Evolutionary conservation across 2,888 invertebrate species (phyloP).

Genomic region (Microplitis deprimator): DNA sequence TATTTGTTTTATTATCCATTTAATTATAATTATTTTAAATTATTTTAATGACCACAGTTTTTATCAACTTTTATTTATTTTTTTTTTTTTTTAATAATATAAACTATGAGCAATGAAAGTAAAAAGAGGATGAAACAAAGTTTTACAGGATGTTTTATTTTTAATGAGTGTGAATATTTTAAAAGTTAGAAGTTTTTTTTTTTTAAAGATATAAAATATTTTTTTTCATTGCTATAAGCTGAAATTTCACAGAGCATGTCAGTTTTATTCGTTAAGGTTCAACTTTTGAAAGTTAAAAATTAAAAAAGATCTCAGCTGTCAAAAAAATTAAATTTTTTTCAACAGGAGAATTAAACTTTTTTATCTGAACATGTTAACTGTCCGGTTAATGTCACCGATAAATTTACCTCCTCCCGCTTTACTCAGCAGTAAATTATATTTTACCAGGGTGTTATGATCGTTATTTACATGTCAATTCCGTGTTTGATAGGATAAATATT

Average conservation of each 20-base stretch:
- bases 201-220: not conserved
- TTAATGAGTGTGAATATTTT: not conserved
- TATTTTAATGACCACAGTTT: not conserved
- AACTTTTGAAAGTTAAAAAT: not conserved
- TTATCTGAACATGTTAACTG: not conserved
- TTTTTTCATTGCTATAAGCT: not conserved
- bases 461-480: slow-evolving; percentile 46
- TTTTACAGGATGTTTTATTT: not conserved
- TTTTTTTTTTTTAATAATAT: slow-evolving; percentile 4
- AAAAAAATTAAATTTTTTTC: not conserved
- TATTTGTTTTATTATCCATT: slow-evolving; percentile 14
- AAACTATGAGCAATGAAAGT: not conserved
- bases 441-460: slow-evolving; percentile 27
- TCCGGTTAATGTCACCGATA: slow-evolving; percentile 4
- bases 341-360: not conserved
- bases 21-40: not conserved
- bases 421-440: slow-evolving; percentile 11
- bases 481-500: slow-evolving; percentile 29
- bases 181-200: not conserved
- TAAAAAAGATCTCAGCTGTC: not conserved
- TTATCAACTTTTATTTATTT: not conserved
- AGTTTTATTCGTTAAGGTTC: not conserved
- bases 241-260: not conserved
- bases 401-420: not conserved
- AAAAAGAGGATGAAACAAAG: not conserved